Percentiles rank a stretch among this genome's conserved stretches.
These are phyloP conservation scores for Tachystola acroxantha DNA, from an alignment of 2,888 invertebrate species.

Conservation along the genomic window DNA sequence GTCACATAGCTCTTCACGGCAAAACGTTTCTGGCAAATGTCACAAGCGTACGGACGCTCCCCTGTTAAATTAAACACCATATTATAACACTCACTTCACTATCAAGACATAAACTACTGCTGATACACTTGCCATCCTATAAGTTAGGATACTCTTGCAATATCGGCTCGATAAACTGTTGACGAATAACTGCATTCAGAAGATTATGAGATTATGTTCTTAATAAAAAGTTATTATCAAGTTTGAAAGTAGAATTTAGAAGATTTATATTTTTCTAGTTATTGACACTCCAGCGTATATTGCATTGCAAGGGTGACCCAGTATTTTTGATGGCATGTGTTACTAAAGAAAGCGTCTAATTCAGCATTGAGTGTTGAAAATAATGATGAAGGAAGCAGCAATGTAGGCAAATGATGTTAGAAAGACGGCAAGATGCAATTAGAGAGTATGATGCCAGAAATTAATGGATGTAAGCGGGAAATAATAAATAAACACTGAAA, in stretches of 20 bases:
- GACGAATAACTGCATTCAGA: no score
- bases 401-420: slow-evolving; percentile 58
- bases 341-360: slow-evolving; percentile 18
- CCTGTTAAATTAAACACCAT: slow-evolving; percentile 64
- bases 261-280: no score
- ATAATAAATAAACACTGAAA: slow-evolving; percentile 52
- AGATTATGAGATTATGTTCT: no score
- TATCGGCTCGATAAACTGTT: no score
- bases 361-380: slow-evolving; percentile 10
- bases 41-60: slow-evolving; percentile 87
- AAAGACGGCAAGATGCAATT: slow-evolving; percentile 78
- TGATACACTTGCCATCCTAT: neutral
- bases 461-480: slow-evolving; percentile 61
- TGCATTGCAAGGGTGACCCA: no score
- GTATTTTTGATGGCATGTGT: no score
- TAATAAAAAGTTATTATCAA: no score
- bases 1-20: slow-evolving; percentile 90
- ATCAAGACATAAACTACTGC: neutral
- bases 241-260: no score
- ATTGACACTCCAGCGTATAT: no score
- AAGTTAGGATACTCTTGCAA: no score
- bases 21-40: slow-evolving; percentile 88
- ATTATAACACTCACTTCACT: no score
- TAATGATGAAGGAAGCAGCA: slow-evolving; percentile 36
- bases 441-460: slow-evolving; percentile 63